Conservation (phyloP, 92 coral and sea anemone genomes). For the Epizoanthus scotinus region DNA sequence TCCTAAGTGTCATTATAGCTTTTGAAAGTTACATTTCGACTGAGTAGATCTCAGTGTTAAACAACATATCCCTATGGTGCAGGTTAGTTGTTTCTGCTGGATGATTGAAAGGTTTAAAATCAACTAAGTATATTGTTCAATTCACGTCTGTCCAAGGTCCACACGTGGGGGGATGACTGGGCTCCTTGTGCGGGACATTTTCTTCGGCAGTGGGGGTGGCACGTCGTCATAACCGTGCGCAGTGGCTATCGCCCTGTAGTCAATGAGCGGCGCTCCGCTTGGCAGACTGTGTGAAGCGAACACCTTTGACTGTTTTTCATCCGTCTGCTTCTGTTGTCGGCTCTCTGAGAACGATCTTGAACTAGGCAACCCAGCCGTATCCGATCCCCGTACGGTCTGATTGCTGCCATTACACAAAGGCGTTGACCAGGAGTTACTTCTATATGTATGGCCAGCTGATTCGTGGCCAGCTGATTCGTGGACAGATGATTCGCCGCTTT, state of each 20-base stretch:
- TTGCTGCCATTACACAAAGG: background rate
- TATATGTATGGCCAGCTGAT: background rate
- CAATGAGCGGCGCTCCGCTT: slow-evolving; percentile 11
- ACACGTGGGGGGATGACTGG: slow-evolving; percentile 28
- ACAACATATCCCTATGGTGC: too few species aligned
- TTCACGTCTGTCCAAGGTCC: slow-evolving; percentile 28
- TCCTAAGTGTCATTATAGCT: too few species aligned
- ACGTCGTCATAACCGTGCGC: slow-evolving; percentile 9
- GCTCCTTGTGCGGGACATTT: slow-evolving; percentile 28
- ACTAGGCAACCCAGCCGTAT: background rate
- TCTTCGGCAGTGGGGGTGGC: slow-evolving; percentile 38
- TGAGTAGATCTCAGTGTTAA: background rate
- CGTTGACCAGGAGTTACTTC: slow-evolving; percentile 29
- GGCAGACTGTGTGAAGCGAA: slow-evolving; percentile 26
- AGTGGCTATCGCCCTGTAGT: slow-evolving; percentile 21
- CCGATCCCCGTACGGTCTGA: background rate
- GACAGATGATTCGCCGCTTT: background rate
- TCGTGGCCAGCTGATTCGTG: background rate
- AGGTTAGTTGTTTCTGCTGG: too few species aligned
- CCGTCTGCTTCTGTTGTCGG: background rate
- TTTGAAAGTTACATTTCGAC: slow-evolving; percentile 23
- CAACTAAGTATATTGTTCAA: background rate
- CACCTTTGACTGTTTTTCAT: background rate
- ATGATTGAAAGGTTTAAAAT: background rate
- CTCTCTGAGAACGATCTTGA: slow-evolving; percentile 5